Evolutionary conservation across 2,888 invertebrate genomes (phyloP).

Genomic region (Merodon equestris): DNA sequence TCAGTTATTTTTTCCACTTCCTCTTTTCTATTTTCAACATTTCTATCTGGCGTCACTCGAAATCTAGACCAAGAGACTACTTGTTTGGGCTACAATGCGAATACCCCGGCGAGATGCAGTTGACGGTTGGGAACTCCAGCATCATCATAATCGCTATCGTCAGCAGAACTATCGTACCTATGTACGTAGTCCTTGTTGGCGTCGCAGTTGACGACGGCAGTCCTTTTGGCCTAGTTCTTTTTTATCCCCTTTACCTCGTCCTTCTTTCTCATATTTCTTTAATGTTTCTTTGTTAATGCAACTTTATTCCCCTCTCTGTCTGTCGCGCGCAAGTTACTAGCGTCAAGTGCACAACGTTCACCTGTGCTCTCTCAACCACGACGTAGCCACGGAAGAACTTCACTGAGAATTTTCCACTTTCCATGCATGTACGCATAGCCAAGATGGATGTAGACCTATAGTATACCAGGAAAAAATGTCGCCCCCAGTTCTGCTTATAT

Average conservation of each 20-base stretch:
- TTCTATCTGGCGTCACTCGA: conserved; percentile 37
- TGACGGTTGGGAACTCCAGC: conserved; percentile 52
- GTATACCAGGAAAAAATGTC: conserved; percentile 25
- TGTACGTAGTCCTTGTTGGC: too few species aligned
- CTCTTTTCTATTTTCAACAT: conserved; percentile 41
- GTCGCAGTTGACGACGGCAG: conserved; percentile 37
- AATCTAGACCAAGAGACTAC: conserved; percentile 65
- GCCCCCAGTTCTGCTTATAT: conserved; percentile 24
- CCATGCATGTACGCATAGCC: conserved; percentile 8
- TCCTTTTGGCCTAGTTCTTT: conserved; percentile 64
- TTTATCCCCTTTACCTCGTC: neutral
- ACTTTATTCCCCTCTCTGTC: too few species aligned
- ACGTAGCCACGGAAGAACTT: conserved; percentile 38
- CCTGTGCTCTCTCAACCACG: conserved; percentile 26
- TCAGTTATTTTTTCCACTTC: conserved; percentile 57
- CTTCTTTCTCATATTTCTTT: too few species aligned
- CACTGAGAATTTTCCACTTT: conserved; percentile 5
- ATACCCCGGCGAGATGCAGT: conserved; percentile 40
- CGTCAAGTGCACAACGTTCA: conserved; percentile 45
- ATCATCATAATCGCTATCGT: conserved; percentile 42
- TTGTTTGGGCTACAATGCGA: conserved; percentile 50
- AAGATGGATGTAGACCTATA: too few species aligned
- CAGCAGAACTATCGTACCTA: too few species aligned
- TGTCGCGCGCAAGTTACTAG: too few species aligned
- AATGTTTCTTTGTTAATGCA: too few species aligned